Percentiles rank a stretch among this genome's conserved stretches.
These are phyloP conservation scores for Eupithecia subfuscata DNA, from an alignment of 2,888 invertebrate species.

Conservation along the genomic window DNA sequence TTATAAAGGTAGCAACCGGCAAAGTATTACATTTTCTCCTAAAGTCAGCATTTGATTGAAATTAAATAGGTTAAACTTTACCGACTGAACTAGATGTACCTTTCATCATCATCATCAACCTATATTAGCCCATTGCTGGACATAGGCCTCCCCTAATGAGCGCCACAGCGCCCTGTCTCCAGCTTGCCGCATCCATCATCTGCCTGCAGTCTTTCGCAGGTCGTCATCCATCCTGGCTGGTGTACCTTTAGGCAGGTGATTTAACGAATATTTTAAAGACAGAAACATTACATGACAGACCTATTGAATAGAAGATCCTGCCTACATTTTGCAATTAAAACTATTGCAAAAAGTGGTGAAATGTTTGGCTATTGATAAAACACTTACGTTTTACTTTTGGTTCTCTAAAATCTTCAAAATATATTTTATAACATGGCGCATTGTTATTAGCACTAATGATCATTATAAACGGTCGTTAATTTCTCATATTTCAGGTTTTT, in stretches of 20 bases:
- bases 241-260: too few species aligned
- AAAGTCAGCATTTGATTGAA: not conserved
- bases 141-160: too few species aligned
- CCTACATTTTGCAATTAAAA: not conserved
- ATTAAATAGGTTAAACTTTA: not conserved
- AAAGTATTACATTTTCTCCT: not conserved
- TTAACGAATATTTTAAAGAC: too few species aligned
- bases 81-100: not conserved
- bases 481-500: constrained; percentile 32
- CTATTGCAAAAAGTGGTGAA: not conserved
- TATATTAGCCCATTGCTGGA: too few species aligned
- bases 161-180: too few species aligned
- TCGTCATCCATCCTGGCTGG: too few species aligned
- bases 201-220: too few species aligned
- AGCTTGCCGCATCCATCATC: too few species aligned
- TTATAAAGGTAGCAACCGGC: not conserved
- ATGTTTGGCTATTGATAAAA: not conserved
- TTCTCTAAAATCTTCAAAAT: not conserved
- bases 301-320: too few species aligned
- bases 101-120: too few species aligned
- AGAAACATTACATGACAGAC: too few species aligned
- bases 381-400: not conserved
- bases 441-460: constrained; percentile 28
- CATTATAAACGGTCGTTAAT: constrained; percentile 28
- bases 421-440: constrained; percentile 9